Evolutionary conservation across 2,888 invertebrate species (phyloP), one percentile per base, ranked within the genome.

Genomic region (Erebia epiphron): DNA sequence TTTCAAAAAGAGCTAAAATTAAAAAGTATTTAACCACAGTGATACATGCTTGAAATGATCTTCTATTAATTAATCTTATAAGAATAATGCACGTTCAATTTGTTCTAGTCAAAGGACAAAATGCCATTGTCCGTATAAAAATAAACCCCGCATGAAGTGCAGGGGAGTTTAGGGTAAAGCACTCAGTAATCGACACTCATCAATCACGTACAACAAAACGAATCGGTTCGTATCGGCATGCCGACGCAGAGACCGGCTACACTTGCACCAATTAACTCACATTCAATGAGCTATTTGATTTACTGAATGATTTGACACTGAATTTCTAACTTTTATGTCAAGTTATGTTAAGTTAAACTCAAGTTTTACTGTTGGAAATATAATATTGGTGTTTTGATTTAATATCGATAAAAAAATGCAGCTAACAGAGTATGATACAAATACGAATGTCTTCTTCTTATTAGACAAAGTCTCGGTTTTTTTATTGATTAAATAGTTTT

Each of bases 161-260:
- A 26, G 52, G 62, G 62, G 71, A 56, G 60, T 69, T 56, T 72
- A 68, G 65, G 68, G 80, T 84, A 79, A 82, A 78, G 75, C 76
- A 70, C 71, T 75, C 79, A 76, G 72, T 80, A 80, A 81, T 82
- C 77, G 83, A 77, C 81, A 74, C 76, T 77, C 79, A 80, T 82
- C 80, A 80, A 78, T 79, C 78, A 67, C 60, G 60, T 41, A 43
- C 60, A 66, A 66, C 66, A 66, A 72, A 72, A 72, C 68, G 71
- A 66, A 68, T 63, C 71, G 64, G 52, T 60, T 49, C 49, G 67
- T 67, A 67, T 67, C 61, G 57, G 67, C 21, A 41, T 52, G 50
- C 67, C 67, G 67, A 67, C 67, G 67, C 67, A 52, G 35, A 43
- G 57, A 13, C 66, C 43, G 67, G 57, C 67, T 26, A 52, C 60